A percentile compares a stretch with the other conserved stretches of the same genome.
These are phyloP conservation scores for Apantesis nais DNA, from an alignment of 2,888 invertebrate species.

Conservation along the genomic window DNA sequence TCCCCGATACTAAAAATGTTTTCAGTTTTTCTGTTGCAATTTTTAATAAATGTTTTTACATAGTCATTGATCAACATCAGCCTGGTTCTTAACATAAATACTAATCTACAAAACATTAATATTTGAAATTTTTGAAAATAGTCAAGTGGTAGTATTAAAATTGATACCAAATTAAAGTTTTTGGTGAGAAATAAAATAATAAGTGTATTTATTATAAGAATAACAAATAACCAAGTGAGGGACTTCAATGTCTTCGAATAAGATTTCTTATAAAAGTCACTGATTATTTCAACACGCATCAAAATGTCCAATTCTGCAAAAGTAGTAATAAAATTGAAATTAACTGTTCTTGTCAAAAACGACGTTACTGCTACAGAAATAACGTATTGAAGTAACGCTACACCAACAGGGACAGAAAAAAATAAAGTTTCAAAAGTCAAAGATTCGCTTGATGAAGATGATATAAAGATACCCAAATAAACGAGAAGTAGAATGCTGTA, in stretches of 20 bases:
- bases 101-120: conserved; percentile 56
- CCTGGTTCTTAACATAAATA: conserved; percentile 57
- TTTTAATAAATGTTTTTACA: conserved; percentile 54
- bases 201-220: conserved; percentile 27
- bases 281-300: conserved; percentile 40
- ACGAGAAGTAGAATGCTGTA: background rate
- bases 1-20: conserved; percentile 50
- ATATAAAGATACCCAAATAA: background rate
- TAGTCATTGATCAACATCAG: conserved; percentile 59
- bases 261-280: conserved; percentile 50
- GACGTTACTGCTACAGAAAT: conserved; percentile 47
- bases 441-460: background rate
- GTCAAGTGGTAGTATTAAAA: conserved; percentile 46
- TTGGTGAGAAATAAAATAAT: background rate
- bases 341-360: conserved; percentile 47
- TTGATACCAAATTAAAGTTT: background rate
- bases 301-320: conserved; percentile 54
- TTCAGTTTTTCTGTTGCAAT: conserved; percentile 43
- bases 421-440: background rate
- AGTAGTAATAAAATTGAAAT: conserved; percentile 49
- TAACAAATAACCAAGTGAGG: conserved; percentile 37
- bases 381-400: conserved; percentile 54
- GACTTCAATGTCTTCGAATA: conserved; percentile 36
- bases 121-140: conserved; percentile 62
- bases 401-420: conserved; percentile 20